Base-by-base conservation (phyloP, 1,140 invertebrate genomes). In the Lucilia cuprina region DNA sequence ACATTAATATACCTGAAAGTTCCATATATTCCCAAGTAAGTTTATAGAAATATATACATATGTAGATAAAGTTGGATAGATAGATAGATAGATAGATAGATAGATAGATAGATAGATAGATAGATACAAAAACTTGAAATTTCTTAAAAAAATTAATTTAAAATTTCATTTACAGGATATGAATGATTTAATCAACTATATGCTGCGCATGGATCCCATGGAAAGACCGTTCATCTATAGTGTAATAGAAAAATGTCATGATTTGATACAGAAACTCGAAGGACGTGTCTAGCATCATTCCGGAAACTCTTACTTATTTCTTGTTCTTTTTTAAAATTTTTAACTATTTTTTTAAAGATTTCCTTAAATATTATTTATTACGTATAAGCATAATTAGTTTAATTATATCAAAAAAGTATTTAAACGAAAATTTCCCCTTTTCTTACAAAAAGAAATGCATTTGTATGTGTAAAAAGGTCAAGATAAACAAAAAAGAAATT, bases 161-260 rank as follows among this genome's bases (percentile, higher is more conserved):
- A 83, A 75, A 84, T 83, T 86, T 88, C 84, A 30, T 87, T 91
- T 92, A 86, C 87, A 95, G 93, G 93, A 94, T 86, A 92, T 96
- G 89, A 94, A 96, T 85, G 93, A 95, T 82, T 91, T 96, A 77
- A 95, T 96, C 74, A 87, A 93, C 35, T 94, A 92, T 47, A 95
- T 96, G 93, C 89, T 97, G 77, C 94, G 95, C 88, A 94, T 95
- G 3, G 95, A 96, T 92, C 93, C 94, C 65, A 93, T 94, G 91
- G 95, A 96, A 88, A 91, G 96, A 82, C 96, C 96, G 9, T 96
- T 94, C 84, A 94, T 95, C 85, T 94, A 95, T 84, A 94, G 92
- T 86, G 93, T 95, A 7, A 94, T 94, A 83, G 94, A 94, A 87
- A 93, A 92, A 87, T 90, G 93, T 47, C 91, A 93, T 80, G 93